phyloP scores from a whole-genome alignment of 1,140 invertebrate genomes.

The Drosophila kohkoa region DNA sequence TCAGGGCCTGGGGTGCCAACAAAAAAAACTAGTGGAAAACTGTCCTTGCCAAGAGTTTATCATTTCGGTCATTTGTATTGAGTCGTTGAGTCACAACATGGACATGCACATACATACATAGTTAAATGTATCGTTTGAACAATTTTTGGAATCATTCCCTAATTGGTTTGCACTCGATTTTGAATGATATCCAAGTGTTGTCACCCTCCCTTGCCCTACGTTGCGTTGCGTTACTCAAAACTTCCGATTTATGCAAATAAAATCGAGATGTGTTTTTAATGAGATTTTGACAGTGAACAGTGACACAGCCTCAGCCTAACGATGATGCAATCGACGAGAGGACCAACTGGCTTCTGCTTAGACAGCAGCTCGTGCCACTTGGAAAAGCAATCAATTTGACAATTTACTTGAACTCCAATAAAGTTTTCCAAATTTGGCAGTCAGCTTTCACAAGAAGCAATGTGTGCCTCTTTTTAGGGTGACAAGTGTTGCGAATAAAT shows the following conservation, averaged over 20 bases:
- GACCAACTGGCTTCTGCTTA: slow-evolving; percentile 27
- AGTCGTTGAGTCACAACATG: slow-evolving; percentile 10
- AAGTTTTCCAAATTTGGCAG: not conserved
- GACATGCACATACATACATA: slow-evolving; percentile 22
- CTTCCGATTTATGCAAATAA: slow-evolving; percentile 74
- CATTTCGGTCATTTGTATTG: slow-evolving; percentile 21
- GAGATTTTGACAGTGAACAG: slow-evolving; percentile 43
- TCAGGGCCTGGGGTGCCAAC: not conserved
- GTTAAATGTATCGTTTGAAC: slow-evolving; percentile 30
- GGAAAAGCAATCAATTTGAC: slow-evolving; percentile 24
- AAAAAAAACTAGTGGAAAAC: not conserved
- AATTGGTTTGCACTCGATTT: slow-evolving; percentile 76
- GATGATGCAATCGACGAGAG: slow-evolving; percentile 47
- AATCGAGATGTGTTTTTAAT: slow-evolving; percentile 78
- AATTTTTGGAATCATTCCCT: slow-evolving; percentile 58
- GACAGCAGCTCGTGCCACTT: not conserved
- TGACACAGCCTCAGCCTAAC: slow-evolving; percentile 15
- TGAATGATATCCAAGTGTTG: slow-evolving; percentile 51
- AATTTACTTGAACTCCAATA: slow-evolving; percentile 13
- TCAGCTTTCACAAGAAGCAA: not conserved
- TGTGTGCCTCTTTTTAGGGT: not conserved
- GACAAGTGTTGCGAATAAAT: not conserved
- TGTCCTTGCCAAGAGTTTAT: slow-evolving; percentile 34
- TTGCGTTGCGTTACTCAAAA: slow-evolving; percentile 5
- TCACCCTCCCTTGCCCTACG: not conserved